Base-by-base conservation (phyloP, 2,113 vertebrate species). In the Microtus ochrogaster region DNA sequence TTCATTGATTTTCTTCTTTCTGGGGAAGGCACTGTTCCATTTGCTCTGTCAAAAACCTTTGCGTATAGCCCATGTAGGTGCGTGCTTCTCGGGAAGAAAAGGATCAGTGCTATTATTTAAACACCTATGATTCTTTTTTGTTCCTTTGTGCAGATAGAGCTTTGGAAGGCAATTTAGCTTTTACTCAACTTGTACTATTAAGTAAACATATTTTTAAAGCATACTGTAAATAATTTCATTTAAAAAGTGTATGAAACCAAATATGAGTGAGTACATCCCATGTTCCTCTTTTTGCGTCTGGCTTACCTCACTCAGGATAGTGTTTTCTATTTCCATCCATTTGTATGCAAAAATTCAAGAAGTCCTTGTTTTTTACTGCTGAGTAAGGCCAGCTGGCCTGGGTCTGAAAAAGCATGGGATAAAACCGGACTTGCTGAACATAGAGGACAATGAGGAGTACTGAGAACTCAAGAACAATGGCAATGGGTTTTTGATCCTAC, bases 1-100 rank as follows among this genome's bases (percentile, higher is more conserved):
- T 12, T 83, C 58, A 81, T 88, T 1, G 13, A 92, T 96, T 89
- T 94, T 76, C 9, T 12, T 87, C 33, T 52, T 94, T 87, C 66
- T 82, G n/a, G 55, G 24, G 68, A 86, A 95, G 39, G 41, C 26
- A n/a, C n/a, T 66, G 21, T 52, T 93, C 91, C 82, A 58, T 87
- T 96, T 72, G 65, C 22, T 63, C 24, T 49, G 55, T 87, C 58
- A 72, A 76, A 76, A 89, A 91, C 5, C 0, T 30, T 90, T 65
- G 2, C 19, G 91, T 83, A 41, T 47, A 83, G 47, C 8, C 30
- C 41, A 87, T 14, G 16, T 55, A 47, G 55, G 22, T 81, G 4
- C 73, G 68, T 28, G 26, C 19, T 84, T 24, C 11, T 2, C 11
- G 26, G 26, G 17, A 87, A 90, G 78, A 88, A 79, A 90, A 90